Percentiles rank a stretch among this genome's conserved stretches.
phyloP scores from a whole-genome alignment of 2,888 invertebrate species.

The Eupithecia tripunctaria region DNA sequence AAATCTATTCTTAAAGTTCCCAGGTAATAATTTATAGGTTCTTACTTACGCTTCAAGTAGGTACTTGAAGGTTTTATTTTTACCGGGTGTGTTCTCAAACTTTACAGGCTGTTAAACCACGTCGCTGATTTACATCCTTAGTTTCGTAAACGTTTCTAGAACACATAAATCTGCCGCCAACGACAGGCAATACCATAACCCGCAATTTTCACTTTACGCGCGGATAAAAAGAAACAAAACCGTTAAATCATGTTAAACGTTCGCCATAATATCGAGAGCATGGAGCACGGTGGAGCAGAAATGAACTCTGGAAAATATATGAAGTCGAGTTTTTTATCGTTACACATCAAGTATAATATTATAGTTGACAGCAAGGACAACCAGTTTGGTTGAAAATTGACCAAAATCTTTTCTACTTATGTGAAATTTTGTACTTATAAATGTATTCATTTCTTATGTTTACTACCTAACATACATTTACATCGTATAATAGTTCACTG shows the following conservation, averaged over 20 bases:
- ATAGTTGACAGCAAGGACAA: not conserved
- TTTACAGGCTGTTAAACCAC: constrained; percentile 5
- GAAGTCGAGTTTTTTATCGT: not conserved
- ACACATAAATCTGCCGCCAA: constrained; percentile 34
- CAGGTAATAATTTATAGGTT: too few relatives aligned
- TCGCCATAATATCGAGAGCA: constrained; percentile 4
- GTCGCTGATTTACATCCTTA: constrained; percentile 8
- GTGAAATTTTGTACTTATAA: not conserved
- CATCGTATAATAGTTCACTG: too few relatives aligned
- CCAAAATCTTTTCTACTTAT: not conserved
- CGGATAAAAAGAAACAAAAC: constrained; percentile 34
- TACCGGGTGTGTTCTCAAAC: not conserved
- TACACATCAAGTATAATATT: not conserved
- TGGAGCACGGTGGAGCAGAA: not conserved
- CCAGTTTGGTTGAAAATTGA: not conserved
- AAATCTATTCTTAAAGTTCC: too few relatives aligned
- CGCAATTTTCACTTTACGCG: constrained; percentile 36
- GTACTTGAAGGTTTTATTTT: constrained; percentile 6
- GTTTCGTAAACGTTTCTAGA: constrained; percentile 9
- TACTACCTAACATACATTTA: too few relatives aligned
- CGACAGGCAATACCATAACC: constrained; percentile 31
- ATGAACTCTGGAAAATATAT: not conserved
- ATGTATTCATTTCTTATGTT: not conserved
- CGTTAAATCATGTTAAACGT: constrained; percentile 47
- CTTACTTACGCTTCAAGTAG: not conserved